These are phyloP conservation scores for Phlogophora meticulosa DNA, from an alignment of 2,888 invertebrate genomes.

Conservation along the genomic window DNA sequence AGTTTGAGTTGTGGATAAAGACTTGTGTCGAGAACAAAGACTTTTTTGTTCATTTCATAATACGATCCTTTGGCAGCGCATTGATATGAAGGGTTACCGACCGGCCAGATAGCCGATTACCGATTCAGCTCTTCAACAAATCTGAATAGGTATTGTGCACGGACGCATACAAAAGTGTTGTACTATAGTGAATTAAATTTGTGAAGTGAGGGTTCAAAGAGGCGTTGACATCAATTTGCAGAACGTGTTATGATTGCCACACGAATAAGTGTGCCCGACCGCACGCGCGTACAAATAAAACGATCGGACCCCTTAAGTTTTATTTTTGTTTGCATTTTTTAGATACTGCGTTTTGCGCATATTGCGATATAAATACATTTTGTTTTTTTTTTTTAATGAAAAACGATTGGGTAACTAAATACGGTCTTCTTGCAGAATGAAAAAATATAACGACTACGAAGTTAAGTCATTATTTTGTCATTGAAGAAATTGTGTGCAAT, in stretches of 20 bases:
- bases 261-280: slow-evolving; percentile 50
- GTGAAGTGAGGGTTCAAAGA: slow-evolving; percentile 78
- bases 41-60: slow-evolving; percentile 67
- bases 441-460: too few species aligned
- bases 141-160: slow-evolving; percentile 87
- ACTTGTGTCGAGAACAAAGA: slow-evolving; percentile 19
- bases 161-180: slow-evolving; percentile 83
- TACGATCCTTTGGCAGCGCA: slow-evolving; percentile 71
- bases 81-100: slow-evolving; percentile 82
- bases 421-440: too few species aligned
- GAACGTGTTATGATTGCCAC: slow-evolving; percentile 67
- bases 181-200: slow-evolving; percentile 82
- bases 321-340: too few species aligned
- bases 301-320: too few species aligned
- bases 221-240: slow-evolving; percentile 82
- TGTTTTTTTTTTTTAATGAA: too few species aligned
- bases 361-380: too few species aligned
- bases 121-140: slow-evolving; percentile 84
- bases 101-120: slow-evolving; percentile 79
- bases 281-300: slow-evolving; percentile 59
- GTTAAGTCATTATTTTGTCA: too few species aligned
- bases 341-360: too few species aligned
- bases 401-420: too few species aligned
- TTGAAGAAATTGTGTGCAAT: too few species aligned
- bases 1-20: not conserved